These are phyloP conservation scores for Stratiomys singularior DNA, from an alignment of 2,888 invertebrate species.

Conservation along the genomic window DNA sequence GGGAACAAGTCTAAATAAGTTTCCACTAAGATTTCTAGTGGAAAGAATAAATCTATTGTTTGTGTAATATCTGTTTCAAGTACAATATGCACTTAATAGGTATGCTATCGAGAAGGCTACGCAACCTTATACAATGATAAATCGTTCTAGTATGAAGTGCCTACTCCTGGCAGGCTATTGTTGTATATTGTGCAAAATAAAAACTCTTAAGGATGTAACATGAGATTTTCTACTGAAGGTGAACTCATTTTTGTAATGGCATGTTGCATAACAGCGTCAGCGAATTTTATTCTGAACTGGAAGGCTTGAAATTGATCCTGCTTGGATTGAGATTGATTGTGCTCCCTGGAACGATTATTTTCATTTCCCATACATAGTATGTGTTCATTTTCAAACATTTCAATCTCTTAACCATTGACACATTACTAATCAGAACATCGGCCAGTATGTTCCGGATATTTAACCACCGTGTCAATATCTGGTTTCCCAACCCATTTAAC, in stretches of 20 bases:
- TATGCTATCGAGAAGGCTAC: neutral
- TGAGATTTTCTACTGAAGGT: neutral
- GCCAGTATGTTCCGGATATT: no score
- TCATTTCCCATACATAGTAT: no score
- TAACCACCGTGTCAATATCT: no score
- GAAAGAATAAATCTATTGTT: conserved; percentile 5
- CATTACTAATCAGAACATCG: no score
- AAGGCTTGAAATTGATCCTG: no score
- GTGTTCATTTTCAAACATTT: no score
- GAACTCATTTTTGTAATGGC: neutral
- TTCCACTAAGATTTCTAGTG: neutral
- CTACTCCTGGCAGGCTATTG: neutral
- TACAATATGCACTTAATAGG: neutral
- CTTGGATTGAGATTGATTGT: no score
- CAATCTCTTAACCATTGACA: no score
- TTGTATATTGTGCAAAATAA: neutral
- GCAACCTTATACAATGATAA: neutral
- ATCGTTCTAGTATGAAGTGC: neutral
- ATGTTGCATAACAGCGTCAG: no score
- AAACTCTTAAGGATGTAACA: neutral
- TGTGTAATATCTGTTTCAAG: neutral
- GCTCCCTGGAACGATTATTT: no score
- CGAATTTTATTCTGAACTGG: no score
- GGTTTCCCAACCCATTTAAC: no score
- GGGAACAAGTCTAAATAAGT: neutral